phyloP scores from a whole-genome alignment of 1,140 invertebrate genomes.

The Penaeus chinensis region DNA sequence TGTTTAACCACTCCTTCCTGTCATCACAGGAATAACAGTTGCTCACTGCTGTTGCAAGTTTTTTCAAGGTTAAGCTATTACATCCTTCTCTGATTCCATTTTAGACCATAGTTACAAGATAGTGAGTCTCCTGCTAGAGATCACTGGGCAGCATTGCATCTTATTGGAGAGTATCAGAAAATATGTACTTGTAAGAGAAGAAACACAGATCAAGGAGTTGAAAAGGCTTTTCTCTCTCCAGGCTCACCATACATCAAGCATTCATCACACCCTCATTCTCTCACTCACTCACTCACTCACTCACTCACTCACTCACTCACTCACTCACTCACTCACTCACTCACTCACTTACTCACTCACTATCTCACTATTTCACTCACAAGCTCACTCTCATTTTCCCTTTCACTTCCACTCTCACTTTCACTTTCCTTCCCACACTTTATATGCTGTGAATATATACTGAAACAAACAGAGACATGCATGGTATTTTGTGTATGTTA shows the following conservation, averaged over 20 bases:
- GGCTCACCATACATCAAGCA: background rate
- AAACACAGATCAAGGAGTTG: background rate
- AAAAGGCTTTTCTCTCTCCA: background rate
- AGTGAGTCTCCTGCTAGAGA: too few species aligned
- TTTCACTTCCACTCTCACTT: background rate
- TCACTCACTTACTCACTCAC: too few species aligned
- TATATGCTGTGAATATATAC: background rate
- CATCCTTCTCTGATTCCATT: too few species aligned
- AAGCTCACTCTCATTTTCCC: background rate
- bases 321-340: background rate
- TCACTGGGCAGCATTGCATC: too few species aligned
- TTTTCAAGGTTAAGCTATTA: too few species aligned
- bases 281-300: background rate
- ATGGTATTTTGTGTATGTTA: too few species aligned
- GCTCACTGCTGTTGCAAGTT: too few species aligned
- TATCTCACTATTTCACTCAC: background rate
- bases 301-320: conserved; percentile 1
- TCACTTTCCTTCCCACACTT: background rate
- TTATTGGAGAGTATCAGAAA: background rate
- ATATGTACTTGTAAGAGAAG: background rate
- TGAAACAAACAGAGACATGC: too few species aligned
- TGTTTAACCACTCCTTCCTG: too few species aligned
- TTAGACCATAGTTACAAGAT: too few species aligned
- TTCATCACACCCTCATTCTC: background rate
- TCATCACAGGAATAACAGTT: too few species aligned